Base-by-base conservation (phyloP, 2,888 invertebrate genomes). In the Eudasyphora cyanicolor region DNA sequence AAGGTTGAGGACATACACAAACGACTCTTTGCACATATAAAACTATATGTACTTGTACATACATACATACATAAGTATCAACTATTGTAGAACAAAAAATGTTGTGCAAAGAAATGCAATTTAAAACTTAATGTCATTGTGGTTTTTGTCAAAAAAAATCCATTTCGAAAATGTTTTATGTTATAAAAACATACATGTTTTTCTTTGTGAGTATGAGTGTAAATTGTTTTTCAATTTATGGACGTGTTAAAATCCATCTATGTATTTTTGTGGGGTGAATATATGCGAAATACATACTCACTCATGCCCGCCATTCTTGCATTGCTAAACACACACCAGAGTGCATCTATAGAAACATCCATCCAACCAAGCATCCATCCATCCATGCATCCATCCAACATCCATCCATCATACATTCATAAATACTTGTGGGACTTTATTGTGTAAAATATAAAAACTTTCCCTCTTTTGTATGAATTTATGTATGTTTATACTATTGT, bases 381-480 rank as follows among this genome's bases (percentile, higher is more conserved):
- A 54, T 54, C 17, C 54, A n/a, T n/a, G n/a, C n/a, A n/a, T n/a
- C n/a, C n/a, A n/a, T n/a, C n/a, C n/a, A n/a, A n/a, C n/a, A n/a
- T n/a, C n/a, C n/a, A 54, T 54, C 21, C 62, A 67, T 42, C 67
- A 21, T 67, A 42, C 67, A 42, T 67, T 67, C 67, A 42, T 14
- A 67, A 67, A 67, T 67, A 42, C 67, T 38, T 67, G 67, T 38
- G 67, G 67, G 67, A 67, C 67, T 67, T 24, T 12, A 35, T 67
- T 67, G 67, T 67, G 42, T 24, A 38, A 67, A 67, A 35, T 38
- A 64, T 64, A 38, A 38, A 67, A 67, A 67, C 42, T 67, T 67
- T 57, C 14, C 42, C 42, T 67, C 67, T 67, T 67, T 60, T 17
- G 27, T 27, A 14, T 60, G 60, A 24, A 32, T 60, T 32, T 45